Base-by-base conservation (phyloP, 2,113 vertebrate genomes). In the Lophura nycthemera region DNA sequence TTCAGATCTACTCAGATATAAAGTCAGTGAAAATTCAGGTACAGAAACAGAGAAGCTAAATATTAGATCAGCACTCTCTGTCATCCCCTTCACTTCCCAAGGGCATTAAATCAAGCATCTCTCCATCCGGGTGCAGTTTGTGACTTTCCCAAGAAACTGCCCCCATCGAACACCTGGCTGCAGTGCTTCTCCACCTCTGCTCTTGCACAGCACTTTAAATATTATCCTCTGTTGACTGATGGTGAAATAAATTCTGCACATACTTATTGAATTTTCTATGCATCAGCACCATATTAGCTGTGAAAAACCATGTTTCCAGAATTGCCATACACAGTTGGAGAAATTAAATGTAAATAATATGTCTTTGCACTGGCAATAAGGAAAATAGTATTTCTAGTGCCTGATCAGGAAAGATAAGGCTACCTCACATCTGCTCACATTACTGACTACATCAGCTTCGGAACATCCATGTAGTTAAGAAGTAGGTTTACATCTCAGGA, bases 301-400 rank as follows among this genome's bases (percentile, higher is more conserved):
- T 36, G 24, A 3, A 42, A 25, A 24, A 66, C 16, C 16, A 22
- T 7, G 11, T 61, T 63, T 67, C 27, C 13, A 67, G 50, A 86
- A 63, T 6, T 67, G 21, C 2, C 11, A 3, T 32, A 19, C 0
- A 0, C 3, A 59, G 2, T 29, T 70, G 32, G 20, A n/a, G 17
- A 66, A 16, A 67, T 4, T 7, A 73, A 34, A 10, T 8, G 5
- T 21, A 66, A 69, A 27, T 22, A 70, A 78, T 24, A 6, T 61
- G 22, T 17, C 6, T 56, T 75, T 65, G 22, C 34, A 79, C 30
- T 6, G 61, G 2, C 5, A 75, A 80, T 61, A 20, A 86, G 14
- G 27, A 86, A 75, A 80, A 72, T 8, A 27, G 2, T 29, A 14
- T 50, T 90, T 63, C 40, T 63, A 15, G 32, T 47, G 19, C 18